These are phyloP conservation scores for Cossypha caffra DNA, from an alignment of 2,797 vertebrate genomes.

Conservation along the genomic window DNA sequence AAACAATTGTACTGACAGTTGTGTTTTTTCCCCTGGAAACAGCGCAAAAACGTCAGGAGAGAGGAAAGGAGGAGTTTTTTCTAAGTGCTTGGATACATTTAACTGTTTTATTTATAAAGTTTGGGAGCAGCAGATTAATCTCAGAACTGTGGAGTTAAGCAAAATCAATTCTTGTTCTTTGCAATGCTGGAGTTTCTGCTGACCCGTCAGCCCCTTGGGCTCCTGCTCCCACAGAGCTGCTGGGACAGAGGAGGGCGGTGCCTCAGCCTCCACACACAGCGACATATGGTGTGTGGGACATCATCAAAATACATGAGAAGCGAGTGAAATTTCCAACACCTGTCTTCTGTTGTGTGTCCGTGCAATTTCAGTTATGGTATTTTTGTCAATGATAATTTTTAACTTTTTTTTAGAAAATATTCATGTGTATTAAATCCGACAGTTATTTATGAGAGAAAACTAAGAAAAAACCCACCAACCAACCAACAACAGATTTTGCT, in stretches of 20 bases:
- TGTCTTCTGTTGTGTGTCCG: constrained; percentile 27
- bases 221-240: background rate
- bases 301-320: constrained; percentile 21
- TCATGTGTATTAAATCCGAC: background rate
- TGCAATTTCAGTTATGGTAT: background rate
- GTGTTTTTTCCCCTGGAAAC: background rate
- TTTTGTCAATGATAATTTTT: constrained; percentile 8
- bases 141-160: background rate
- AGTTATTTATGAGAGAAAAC: constrained; percentile 28
- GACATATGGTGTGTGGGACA: constrained; percentile 44
- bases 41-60: background rate
- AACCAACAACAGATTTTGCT: background rate
- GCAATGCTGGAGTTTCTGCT: background rate
- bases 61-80: background rate
- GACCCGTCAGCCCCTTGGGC: background rate
- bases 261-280: background rate
- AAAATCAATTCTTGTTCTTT: background rate
- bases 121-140: background rate
- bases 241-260: background rate
- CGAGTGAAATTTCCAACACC: constrained; percentile 24
- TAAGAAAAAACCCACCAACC: background rate
- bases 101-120: background rate
- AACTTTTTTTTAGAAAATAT: background rate
- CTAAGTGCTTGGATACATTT: background rate
- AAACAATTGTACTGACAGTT: background rate